phyloP scores from a whole-genome alignment of 2,113 vertebrate species.

The Pteronura brasiliensis region DNA sequence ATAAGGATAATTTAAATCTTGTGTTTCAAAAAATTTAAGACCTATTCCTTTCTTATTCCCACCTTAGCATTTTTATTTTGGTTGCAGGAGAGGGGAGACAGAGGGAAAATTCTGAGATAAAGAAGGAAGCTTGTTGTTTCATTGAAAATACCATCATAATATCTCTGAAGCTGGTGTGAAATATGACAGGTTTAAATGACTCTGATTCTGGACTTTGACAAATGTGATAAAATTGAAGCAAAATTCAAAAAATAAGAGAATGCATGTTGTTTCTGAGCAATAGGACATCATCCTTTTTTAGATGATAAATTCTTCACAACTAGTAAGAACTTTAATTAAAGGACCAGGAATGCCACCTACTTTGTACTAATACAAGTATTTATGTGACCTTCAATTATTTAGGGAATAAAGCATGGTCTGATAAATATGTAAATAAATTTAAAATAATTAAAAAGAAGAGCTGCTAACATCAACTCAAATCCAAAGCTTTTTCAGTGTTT shows the following conservation, averaged over 20 bases:
- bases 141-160: not conserved
- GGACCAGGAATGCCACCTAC: not conserved
- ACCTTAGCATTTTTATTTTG: not conserved
- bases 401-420: not conserved
- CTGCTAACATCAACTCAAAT: not conserved
- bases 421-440: not conserved
- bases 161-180: not conserved
- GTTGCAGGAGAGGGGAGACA: not conserved
- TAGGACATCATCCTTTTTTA: not conserved
- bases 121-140: not conserved
- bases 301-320: not conserved
- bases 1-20: not conserved
- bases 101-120: not conserved
- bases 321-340: not conserved
- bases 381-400: not conserved
- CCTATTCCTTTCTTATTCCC: not conserved
- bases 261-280: not conserved
- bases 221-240: not conserved
- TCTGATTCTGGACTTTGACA: not conserved
- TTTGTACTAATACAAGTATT: not conserved
- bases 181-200: not conserved
- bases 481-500: not conserved
- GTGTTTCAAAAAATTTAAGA: slow-evolving; percentile 15
- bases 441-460: not conserved
- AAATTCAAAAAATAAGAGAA: not conserved